These are phyloP conservation scores for Drosophila auraria DNA, from an alignment of 1,140 invertebrate species.

Conservation along the genomic window DNA sequence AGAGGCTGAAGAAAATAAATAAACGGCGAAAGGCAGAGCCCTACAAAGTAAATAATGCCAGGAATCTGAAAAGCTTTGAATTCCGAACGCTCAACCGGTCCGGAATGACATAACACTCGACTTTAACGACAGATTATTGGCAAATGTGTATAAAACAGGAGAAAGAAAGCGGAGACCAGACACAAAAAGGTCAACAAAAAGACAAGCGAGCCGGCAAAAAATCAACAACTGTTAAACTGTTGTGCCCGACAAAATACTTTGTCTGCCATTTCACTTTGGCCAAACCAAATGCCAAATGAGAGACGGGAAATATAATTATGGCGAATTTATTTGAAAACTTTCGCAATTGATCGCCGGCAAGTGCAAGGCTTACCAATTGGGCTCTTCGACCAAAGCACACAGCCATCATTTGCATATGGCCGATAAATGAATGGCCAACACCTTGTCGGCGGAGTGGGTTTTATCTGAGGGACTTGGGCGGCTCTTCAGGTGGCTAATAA, in stretches of 20 bases:
- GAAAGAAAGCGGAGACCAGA: slow-evolving; percentile 23
- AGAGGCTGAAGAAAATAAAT: slow-evolving; percentile 16
- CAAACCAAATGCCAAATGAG: slow-evolving; percentile 63
- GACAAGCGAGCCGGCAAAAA: slow-evolving; percentile 58
- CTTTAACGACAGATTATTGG: slow-evolving; percentile 73
- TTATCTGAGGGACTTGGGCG: slow-evolving; percentile 10
- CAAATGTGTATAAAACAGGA: slow-evolving; percentile 43
- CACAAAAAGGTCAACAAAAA: slow-evolving; percentile 69
- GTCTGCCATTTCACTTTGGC: slow-evolving; percentile 47
- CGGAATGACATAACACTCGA: slow-evolving; percentile 75
- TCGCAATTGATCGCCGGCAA: slow-evolving; percentile 68
- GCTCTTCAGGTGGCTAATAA: slow-evolving; percentile 15
- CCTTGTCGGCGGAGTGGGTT: slow-evolving; percentile 30
- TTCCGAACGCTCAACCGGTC: slow-evolving; percentile 63
- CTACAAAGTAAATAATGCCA: slow-evolving; percentile 65
- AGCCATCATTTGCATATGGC: slow-evolving; percentile 63
- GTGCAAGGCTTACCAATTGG: slow-evolving; percentile 75
- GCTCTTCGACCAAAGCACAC: slow-evolving; percentile 7
- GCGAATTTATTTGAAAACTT: slow-evolving; percentile 58
- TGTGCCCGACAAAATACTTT: slow-evolving; percentile 29
- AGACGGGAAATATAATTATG: slow-evolving; percentile 38
- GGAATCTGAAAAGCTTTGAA: slow-evolving; percentile 54
- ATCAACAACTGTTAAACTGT: slow-evolving; percentile 37
- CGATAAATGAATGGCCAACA: slow-evolving; percentile 68
- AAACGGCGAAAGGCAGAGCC: slow-evolving; percentile 53